Conservation (phyloP, 2,113 vertebrate genomes). For the Morone chrysops region DNA sequence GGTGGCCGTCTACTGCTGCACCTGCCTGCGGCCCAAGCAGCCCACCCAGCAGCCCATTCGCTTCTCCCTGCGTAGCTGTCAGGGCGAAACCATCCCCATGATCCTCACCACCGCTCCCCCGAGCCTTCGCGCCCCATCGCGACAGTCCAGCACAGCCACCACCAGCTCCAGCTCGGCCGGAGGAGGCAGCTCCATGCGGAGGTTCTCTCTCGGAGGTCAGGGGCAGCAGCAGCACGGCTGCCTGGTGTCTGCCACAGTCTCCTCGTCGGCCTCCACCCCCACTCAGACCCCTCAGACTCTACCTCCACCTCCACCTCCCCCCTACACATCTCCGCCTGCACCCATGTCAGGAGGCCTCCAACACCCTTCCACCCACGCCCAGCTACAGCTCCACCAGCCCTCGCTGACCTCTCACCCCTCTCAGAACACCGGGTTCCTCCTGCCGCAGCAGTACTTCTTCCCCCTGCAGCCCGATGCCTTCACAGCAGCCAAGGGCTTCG, state of each 20-base stretch:
- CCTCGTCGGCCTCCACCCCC: conserved; percentile 72
- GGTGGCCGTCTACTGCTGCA: conserved; percentile 97
- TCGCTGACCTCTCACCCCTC: conserved; percentile 79
- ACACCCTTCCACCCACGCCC: conserved; percentile 69
- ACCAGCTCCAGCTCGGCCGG: conserved; percentile 93
- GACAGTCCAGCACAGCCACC: conserved; percentile 94
- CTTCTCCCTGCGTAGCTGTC: conserved; percentile 94
- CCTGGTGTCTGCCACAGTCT: conserved; percentile 80
- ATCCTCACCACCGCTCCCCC: conserved; percentile 90
- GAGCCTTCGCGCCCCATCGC: conserved; percentile 89
- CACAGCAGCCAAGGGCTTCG: conserved; percentile 86
- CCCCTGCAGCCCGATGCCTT: conserved; percentile 90
- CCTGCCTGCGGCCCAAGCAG: conserved; percentile 95
- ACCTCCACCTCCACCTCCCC: conserved; percentile 86
- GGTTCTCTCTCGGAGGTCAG: conserved; percentile 89
- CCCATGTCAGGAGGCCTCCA: conserved; percentile 78
- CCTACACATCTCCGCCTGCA: conserved; percentile 86
- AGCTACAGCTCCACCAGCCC: conserved; percentile 84
- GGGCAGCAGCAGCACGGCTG: conserved; percentile 84
- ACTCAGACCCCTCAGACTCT: conserved; percentile 72
- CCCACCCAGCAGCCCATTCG: conserved; percentile 91
- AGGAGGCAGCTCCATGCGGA: conserved; percentile 86
- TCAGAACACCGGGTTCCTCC: conserved; percentile 87
- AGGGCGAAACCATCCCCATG: conserved; percentile 98
- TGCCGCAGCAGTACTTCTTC: conserved; percentile 93